These are phyloP conservation scores for Collichthys lucidus DNA, from an alignment of 2,113 vertebrate genomes.

Conservation along the genomic window DNA sequence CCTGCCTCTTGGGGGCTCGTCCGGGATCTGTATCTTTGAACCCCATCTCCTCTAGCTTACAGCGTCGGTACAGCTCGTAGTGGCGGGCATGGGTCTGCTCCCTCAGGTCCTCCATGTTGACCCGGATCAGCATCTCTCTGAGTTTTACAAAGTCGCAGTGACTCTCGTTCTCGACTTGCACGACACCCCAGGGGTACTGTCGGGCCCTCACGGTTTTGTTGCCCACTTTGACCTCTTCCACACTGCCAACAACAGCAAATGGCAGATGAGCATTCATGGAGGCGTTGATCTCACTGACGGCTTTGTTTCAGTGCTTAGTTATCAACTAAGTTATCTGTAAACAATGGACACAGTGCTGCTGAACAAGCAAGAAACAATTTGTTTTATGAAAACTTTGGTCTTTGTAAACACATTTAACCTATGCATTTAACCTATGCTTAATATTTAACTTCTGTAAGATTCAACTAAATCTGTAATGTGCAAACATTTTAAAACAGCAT, in stretches of 20 bases:
- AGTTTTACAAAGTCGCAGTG: slow-evolving; percentile 99
- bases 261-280: slow-evolving; percentile 99
- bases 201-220: slow-evolving; percentile 97
- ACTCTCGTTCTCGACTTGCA: slow-evolving; percentile 98
- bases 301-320: too few relatives aligned
- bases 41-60: slow-evolving; percentile 98
- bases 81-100: slow-evolving; percentile 97
- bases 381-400: too few relatives aligned
- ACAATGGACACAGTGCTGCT: too few relatives aligned
- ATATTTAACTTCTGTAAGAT: too few relatives aligned
- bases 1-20: too few relatives aligned
- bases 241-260: slow-evolving; percentile 96
- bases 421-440: too few relatives aligned
- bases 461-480: too few relatives aligned
- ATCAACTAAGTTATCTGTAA: too few relatives aligned
- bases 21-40: slow-evolving; percentile 97
- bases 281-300: slow-evolving; percentile 94
- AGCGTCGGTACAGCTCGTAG: slow-evolving; percentile 96
- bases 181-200: slow-evolving; percentile 98
- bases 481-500: too few relatives aligned
- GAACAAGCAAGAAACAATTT: too few relatives aligned
- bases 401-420: too few relatives aligned
- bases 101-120: slow-evolving; percentile 99
- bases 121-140: slow-evolving; percentile 95
- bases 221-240: slow-evolving; percentile 97